Base-by-base conservation (phyloP, 2,797 vertebrate species). In the Rousettus madagascariensis region DNA sequence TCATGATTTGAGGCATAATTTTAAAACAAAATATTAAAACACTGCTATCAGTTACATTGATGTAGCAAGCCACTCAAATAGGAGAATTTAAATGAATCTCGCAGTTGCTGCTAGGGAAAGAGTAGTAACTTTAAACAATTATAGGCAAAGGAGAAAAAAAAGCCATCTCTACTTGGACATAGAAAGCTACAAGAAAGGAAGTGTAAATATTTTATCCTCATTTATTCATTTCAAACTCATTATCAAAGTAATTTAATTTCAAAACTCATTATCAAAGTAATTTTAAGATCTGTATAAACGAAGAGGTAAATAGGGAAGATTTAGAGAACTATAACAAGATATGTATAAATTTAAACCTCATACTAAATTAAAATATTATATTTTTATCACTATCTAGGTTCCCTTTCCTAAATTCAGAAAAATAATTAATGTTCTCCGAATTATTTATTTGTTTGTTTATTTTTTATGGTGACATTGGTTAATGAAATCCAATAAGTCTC, bases 1-100 rank as follows among this genome's bases (percentile, higher is more conserved):
- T 55, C 55, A 65, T 91, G 65, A 72, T 72, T 86, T 79, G 30
- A 38, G 46, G 5, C 5, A 46, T 49, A 90, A 72, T 86, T 72
- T 86, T 86, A 91, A 78, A 83, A 78, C 36, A 85, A 90, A 90
- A 69, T 46, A 55, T 71, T 69, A 19, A 90, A 51, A 51, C 38
- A 59, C 12, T 68, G 6, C 38, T 86, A 59, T 49, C 1, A 91
- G 28, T 55, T 69, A 55, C 33, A 38, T 22, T 87, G 59, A 74
- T 68, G 16, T 2, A 86, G 13, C 13, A 74, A 72, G 20, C 66
- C n/a, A 74, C 24, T 80, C 30, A 74, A 65, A 30, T 24, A 71
- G 26, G 26, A 69, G 8, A 57, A 41, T 57, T 16, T 86, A 63
- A 91, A 75, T 75, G 59, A 51, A 80, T 72, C 38, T 38, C 51